Percentiles rank a stretch among this genome's conserved stretches.
These are phyloP conservation scores for Pterostichus madidus DNA, from an alignment of 2,888 invertebrate genomes.

Conservation along the genomic window DNA sequence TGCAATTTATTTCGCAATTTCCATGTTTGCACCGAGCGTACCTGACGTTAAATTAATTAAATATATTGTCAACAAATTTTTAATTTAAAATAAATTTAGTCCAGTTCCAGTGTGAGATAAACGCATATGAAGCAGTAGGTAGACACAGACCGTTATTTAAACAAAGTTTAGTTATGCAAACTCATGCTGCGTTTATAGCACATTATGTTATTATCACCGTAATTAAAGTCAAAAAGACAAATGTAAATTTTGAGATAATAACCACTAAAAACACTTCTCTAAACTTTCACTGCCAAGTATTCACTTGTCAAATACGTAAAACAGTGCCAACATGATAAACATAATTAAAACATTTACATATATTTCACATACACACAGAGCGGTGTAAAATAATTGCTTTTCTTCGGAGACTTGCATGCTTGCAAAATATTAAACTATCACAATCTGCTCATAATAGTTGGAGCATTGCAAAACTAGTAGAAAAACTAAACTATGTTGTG, in stretches of 20 bases:
- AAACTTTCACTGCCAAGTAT: conserved; percentile 49
- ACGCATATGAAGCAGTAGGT: conserved; percentile 20
- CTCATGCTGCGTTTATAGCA: conserved; percentile 43
- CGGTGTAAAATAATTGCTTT: neutral
- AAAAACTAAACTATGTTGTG: conserved; percentile 17
- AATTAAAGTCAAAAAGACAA: conserved; percentile 53
- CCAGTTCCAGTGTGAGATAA: conserved; percentile 6
- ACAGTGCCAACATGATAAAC: conserved; percentile 51
- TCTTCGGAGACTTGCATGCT: conserved; percentile 25
- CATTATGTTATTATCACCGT: conserved; percentile 43
- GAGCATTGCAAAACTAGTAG: conserved; percentile 14
- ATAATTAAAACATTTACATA: conserved; percentile 54
- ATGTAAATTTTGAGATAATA: conserved; percentile 52
- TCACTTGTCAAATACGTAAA: conserved; percentile 44
- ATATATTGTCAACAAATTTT: conserved; percentile 7
- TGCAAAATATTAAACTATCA: conserved; percentile 34
- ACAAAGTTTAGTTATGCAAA: conserved; percentile 45
- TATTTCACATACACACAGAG: neutral
- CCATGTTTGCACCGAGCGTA: neutral
- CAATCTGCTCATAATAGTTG: conserved; percentile 17
- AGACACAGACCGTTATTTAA: conserved; percentile 30
- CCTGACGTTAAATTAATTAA: conserved; percentile 15
- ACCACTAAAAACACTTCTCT: conserved; percentile 42
- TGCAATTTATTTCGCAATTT: no score
- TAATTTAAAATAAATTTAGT: neutral